Base-by-base conservation (phyloP, 1,140 invertebrate species). In the Drosophila obscura region DNA sequence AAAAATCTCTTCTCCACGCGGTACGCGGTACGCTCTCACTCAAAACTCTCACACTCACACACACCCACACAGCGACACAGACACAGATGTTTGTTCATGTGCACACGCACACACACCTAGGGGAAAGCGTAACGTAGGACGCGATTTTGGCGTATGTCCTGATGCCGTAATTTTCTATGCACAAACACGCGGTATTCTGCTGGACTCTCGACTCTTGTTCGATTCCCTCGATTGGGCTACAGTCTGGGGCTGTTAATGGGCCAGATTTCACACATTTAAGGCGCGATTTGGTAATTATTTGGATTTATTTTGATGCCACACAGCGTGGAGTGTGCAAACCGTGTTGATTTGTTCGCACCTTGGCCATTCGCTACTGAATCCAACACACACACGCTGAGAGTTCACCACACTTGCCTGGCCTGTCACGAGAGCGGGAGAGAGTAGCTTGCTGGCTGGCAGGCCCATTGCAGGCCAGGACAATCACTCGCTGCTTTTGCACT, bases 331-430 rank as follows among this genome's bases (percentile, higher is more conserved):
- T 82, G 80, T 83, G 84, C 67, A 73, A 89, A 80, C 83, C 80
- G 83, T 87, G 83, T 88, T 88, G 83, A 88, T 88, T 88, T 88
- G 84, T 84, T 88, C 83, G 83, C 83, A 88, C 83, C 83, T 88
- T 74, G 55, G 66, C 80, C 67, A 88, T 88, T 88, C 83, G 83
- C 83, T 88, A 88, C 84, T 89, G 78, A 88, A 69, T 50, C 60
- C 76, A 80, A 66, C 83, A 59, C 78, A 52, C 57, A 52, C 57
- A 68, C 62, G 63, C 75, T 66, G 76, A 83, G 80, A 68, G 66
- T 73, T 46, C 62, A 62, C 59, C 68, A 59, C 31, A 19, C 48
- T 55, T 55, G 53, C 39, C 49, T 22, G 69, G 52, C 51, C 51
- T 15, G 44, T 6, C 35, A 35, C 53, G 8, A 55, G 22, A 46